Percentiles rank a stretch among this genome's conserved stretches.
These are phyloP conservation scores for Odontomyia ornata DNA, from an alignment of 2,888 invertebrate species.

Conservation along the genomic window DNA sequence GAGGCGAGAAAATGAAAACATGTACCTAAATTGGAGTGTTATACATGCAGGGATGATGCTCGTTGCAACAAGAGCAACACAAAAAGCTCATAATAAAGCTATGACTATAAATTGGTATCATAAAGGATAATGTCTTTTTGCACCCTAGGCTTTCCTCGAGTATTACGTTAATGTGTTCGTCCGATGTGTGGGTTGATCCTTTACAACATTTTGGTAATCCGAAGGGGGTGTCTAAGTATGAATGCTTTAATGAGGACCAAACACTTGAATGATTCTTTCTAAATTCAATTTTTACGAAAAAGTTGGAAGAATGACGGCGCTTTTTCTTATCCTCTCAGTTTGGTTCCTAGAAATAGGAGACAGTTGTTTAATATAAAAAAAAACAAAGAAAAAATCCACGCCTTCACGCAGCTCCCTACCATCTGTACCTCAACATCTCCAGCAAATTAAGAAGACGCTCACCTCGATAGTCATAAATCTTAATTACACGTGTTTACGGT, in stretches of 20 bases:
- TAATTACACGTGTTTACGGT: constrained; percentile 53
- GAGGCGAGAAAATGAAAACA: neutral
- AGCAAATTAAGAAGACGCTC: constrained; percentile 53
- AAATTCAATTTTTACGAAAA: too few relatives aligned
- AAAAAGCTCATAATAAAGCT: constrained; percentile 50
- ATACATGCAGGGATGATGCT: neutral
- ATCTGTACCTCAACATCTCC: constrained; percentile 45
- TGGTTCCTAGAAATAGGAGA: too few relatives aligned
- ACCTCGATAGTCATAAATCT: constrained; percentile 53
- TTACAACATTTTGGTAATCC: too few relatives aligned
- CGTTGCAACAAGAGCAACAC: constrained; percentile 35
- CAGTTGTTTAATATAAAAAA: too few relatives aligned
- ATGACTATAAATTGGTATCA: constrained; percentile 50
- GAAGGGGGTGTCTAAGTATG: too few relatives aligned
- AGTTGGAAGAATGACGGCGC: too few relatives aligned
- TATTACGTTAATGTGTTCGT: neutral
- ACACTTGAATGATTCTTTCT: too few relatives aligned
- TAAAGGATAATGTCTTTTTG: constrained; percentile 48
- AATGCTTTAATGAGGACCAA: too few relatives aligned
- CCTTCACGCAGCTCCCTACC: neutral
- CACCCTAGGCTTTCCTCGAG: constrained; percentile 13
- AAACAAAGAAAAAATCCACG: too few relatives aligned
- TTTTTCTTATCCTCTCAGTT: too few relatives aligned
- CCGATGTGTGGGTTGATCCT: neutral
- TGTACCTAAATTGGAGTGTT: neutral